Evolutionary conservation across 2,797 vertebrate species (phyloP).

Genomic region (Gymnoscopelus microlampas): DNA sequence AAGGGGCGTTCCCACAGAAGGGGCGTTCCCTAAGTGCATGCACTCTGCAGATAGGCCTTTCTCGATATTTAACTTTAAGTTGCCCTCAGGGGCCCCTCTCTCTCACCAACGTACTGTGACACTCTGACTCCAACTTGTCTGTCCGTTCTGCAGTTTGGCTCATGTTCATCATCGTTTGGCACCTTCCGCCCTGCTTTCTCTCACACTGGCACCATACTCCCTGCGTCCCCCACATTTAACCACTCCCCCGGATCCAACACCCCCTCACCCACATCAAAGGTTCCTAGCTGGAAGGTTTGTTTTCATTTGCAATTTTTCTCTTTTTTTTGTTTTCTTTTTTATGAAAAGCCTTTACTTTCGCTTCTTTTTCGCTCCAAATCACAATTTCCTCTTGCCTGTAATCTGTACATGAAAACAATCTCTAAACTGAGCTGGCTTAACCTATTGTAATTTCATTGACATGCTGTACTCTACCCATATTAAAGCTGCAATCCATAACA

Average conservation of each 20-base stretch:
- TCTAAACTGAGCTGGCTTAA: conserved; percentile 50
- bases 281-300: conserved; percentile 99
- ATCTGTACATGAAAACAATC: conserved; percentile 50
- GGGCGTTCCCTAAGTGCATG: too few relatives aligned
- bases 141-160: conserved; percentile 89
- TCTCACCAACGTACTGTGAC: conserved; percentile 40
- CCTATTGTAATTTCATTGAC: conserved; percentile 39
- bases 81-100: conserved; percentile 26
- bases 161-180: conserved; percentile 97
- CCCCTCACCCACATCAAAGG: conserved; percentile 97
- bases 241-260: conserved; percentile 97
- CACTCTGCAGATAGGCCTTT: too few relatives aligned
- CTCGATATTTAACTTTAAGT: conserved; percentile 27
- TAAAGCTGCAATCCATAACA: background rate
- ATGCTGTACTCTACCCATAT: conserved; percentile 26
- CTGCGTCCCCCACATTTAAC: conserved; percentile 94
- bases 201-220: conserved; percentile 92
- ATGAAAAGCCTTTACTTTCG: conserved; percentile 43
- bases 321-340: conserved; percentile 50
- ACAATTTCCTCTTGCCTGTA: conserved; percentile 42
- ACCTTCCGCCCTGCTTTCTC: conserved; percentile 96
- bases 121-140: conserved; percentile 79
- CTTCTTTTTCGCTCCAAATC: conserved; percentile 64
- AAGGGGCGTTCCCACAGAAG: too few relatives aligned
- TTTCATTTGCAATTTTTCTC: conserved; percentile 83